Evolutionary conservation across 2,113 vertebrate species (phyloP), one percentile per base, ranked within the genome.

Genomic region (Muntiacus muntjak): DNA sequence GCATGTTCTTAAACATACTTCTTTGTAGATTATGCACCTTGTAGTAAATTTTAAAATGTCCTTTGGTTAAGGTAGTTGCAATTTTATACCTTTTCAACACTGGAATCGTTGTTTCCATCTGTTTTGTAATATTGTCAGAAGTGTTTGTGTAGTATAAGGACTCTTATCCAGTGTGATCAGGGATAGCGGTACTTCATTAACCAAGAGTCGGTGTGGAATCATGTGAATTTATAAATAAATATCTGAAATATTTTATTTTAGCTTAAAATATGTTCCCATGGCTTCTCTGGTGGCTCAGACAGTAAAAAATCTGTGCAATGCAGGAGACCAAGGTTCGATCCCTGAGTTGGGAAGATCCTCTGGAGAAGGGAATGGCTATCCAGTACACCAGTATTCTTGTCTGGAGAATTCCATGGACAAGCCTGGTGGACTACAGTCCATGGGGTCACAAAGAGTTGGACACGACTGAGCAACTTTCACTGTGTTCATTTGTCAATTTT

Each of bases 1-100:
- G 96, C 67, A 54, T 94, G 36, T 96, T 91, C 55, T 88, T 97
- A 78, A 94, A 89, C 85, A 67, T 87, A 58, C 33, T 50, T 92
- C 19, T 54, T 74, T 67, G 21, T 89, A 89, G 16, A 92, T 95
- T 71, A 55, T 84, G 26, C 3, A 60, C 28, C 12, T 78, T 67
- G 52, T 5, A 71, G 45, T 93, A 89, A 87, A 74, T 97, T 93
- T 7, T 13, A 92, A 85, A 96, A 74, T 85, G 13, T 79, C 13
- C n/a, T 94, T 76, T 93, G 78, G 43, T 79, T 88, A 88, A 93
- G 16, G 40, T 0, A 71, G 15, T 95, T 91, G 60, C 50, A 50
- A 26, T 84, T 89, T 87, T 87, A 36, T 88, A 1, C 81, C 58
- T 82, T 95, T 96, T 95, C 33, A 91, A 1, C 9, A 19, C 11